These are phyloP conservation scores for Sakesphorus luctuosus DNA, from an alignment of 2,113 vertebrate species.

Conservation along the genomic window DNA sequence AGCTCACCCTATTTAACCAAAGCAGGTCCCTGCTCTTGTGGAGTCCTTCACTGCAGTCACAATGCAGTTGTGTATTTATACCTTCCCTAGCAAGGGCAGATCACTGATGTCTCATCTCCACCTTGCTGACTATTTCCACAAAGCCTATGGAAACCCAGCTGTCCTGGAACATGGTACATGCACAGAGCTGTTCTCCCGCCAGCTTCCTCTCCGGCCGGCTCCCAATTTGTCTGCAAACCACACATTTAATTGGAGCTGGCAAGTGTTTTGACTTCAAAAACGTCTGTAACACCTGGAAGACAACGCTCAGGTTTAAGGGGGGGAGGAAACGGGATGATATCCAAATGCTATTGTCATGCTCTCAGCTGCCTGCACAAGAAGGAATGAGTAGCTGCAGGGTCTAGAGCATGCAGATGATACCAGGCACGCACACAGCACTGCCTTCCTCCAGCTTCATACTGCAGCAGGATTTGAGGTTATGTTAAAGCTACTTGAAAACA, in stretches of 20 bases:
- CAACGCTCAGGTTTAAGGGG: neutral
- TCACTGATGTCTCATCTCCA: neutral
- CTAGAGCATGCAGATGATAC: neutral
- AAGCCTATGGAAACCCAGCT: neutral
- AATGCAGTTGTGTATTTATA: neutral
- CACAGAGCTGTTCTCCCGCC: neutral
- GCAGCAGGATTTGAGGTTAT: neutral
- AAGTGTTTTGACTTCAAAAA: conserved; percentile 38
- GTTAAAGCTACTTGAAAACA: neutral
- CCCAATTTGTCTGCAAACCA: conserved; percentile 67
- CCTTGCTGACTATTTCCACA: neutral
- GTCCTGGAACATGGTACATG: rapidly evolving
- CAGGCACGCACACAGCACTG: neutral
- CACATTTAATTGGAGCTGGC: conserved; percentile 50
- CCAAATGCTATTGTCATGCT: conserved; percentile 49
- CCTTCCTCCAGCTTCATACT: neutral
- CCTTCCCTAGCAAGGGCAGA: neutral
- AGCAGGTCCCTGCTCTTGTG: rapidly evolving
- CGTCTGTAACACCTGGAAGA: conserved; percentile 54
- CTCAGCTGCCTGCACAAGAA: conserved; percentile 1
- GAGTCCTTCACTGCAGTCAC: neutral
- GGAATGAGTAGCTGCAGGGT: conserved; percentile 58
- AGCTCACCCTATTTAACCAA: neutral
- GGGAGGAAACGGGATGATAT: conserved; percentile 17
- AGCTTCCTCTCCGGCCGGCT: conserved; percentile 43